Conservation (phyloP, 2,888 invertebrate genomes). For the Marronus borbonicus region DNA sequence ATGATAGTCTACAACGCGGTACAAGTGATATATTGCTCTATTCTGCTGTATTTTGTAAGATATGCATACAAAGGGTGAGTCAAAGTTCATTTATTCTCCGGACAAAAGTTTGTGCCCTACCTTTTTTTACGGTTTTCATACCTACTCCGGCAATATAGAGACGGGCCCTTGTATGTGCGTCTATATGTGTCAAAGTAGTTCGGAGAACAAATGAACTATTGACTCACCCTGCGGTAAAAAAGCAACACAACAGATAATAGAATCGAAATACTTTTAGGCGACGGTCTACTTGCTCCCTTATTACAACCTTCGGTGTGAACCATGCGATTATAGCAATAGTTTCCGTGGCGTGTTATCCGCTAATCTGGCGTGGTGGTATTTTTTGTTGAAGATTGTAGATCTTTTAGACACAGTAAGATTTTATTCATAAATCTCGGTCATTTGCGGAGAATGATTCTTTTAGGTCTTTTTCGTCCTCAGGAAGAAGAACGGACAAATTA, state of each 20-base stretch:
- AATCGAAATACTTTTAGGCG: slow-evolving; percentile 9
- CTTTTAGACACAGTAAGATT: slow-evolving; percentile 80
- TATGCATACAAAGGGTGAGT: too few relatives aligned
- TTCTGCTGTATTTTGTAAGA: slow-evolving; percentile 62
- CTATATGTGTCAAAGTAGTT: too few relatives aligned
- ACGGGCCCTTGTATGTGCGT: too few relatives aligned
- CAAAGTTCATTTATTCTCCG: too few relatives aligned
- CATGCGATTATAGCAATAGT: slow-evolving; percentile 77
- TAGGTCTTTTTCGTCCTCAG: slow-evolving; percentile 87
- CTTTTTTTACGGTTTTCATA: too few relatives aligned
- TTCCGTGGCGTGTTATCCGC: slow-evolving; percentile 76
- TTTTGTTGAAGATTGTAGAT: slow-evolving; percentile 80
- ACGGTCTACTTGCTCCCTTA: slow-evolving; percentile 48
- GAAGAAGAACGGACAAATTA: slow-evolving; percentile 86
- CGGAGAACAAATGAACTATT: too few relatives aligned
- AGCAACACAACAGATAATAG: not conserved
- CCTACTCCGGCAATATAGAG: too few relatives aligned
- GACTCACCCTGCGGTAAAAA: not conserved
- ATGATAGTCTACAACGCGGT: slow-evolving; percentile 78
- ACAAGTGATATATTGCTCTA: slow-evolving; percentile 72
- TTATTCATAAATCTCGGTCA: not conserved
- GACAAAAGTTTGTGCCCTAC: too few relatives aligned
- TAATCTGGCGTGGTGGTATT: slow-evolving; percentile 78
- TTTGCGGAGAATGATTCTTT: slow-evolving; percentile 58
- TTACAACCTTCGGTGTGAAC: slow-evolving; percentile 75